Percentiles rank a stretch among this genome's conserved stretches.
Evolutionary conservation across 2,888 invertebrate species (phyloP).

Genomic region (Xanthostigma xanthostigma): DNA sequence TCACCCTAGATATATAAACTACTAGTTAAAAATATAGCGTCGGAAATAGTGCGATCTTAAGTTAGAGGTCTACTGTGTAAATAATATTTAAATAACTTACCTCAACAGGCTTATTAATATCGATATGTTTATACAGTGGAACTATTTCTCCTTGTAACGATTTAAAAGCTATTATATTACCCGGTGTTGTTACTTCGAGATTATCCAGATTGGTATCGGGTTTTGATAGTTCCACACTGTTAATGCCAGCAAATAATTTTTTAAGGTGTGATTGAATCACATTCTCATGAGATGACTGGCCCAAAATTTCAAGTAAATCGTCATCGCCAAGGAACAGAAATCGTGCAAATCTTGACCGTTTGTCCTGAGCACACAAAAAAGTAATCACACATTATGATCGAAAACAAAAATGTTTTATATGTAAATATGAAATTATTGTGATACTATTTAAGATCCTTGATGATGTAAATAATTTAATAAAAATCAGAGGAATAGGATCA

Average conservation of each 20-base stretch:
- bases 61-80: neutral
- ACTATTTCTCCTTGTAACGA: constrained; percentile 64
- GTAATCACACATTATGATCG: neutral
- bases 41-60: no score
- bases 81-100: constrained; percentile 25
- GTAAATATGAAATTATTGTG: no score
- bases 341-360: constrained; percentile 83
- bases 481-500: no score
- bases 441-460: no score
- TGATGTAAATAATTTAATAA: no score
- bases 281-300: constrained; percentile 76
- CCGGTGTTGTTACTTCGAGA: constrained; percentile 25
- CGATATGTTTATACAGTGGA: constrained; percentile 47
- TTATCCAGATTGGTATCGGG: constrained; percentile 28
- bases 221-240: constrained; percentile 54
- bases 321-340: constrained; percentile 97
- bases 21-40: no score
- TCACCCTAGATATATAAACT: no score
- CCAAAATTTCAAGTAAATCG: constrained; percentile 88
- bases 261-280: constrained; percentile 90
- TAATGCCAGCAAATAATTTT: constrained; percentile 87
- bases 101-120: constrained; percentile 64
- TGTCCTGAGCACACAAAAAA: constrained; percentile 47
- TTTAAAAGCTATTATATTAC: constrained; percentile 50
- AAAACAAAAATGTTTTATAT: neutral